These are phyloP conservation scores for Julus scandinavius DNA, from an alignment of 2,888 invertebrate species.

Conservation along the genomic window DNA sequence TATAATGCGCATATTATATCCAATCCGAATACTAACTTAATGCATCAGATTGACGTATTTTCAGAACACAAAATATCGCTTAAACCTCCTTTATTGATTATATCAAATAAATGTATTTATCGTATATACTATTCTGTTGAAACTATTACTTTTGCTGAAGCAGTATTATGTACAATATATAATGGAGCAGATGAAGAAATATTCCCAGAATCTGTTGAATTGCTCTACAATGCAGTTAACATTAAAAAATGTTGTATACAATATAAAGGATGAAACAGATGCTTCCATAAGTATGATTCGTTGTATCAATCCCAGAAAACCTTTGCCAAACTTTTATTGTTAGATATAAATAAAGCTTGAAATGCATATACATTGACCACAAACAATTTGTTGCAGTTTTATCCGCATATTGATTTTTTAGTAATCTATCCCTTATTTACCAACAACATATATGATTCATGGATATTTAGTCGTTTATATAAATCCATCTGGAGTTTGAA, in stretches of 20 bases:
- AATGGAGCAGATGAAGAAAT: background rate
- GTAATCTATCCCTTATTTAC: background rate
- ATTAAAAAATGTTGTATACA: background rate
- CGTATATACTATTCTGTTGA: background rate
- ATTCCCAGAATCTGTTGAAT: background rate
- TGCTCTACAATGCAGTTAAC: background rate
- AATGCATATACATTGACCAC: background rate
- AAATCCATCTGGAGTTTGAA: background rate
- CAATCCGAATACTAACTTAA: background rate
- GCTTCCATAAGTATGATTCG: background rate
- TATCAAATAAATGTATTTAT: background rate
- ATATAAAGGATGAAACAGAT: background rate
- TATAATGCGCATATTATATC: background rate
- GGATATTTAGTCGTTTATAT: background rate
- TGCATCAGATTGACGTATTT: background rate
- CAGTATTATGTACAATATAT: background rate
- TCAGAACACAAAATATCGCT: background rate
- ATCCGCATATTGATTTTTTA: constrained; percentile 6
- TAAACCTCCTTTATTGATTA: background rate
- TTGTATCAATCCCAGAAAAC: background rate
- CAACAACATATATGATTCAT: background rate
- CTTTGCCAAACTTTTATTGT: constrained; percentile 13
- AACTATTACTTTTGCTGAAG: background rate
- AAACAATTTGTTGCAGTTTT: background rate
- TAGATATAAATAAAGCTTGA: background rate